Conservation (phyloP, 2,888 invertebrate species). For the Dione juno region DNA sequence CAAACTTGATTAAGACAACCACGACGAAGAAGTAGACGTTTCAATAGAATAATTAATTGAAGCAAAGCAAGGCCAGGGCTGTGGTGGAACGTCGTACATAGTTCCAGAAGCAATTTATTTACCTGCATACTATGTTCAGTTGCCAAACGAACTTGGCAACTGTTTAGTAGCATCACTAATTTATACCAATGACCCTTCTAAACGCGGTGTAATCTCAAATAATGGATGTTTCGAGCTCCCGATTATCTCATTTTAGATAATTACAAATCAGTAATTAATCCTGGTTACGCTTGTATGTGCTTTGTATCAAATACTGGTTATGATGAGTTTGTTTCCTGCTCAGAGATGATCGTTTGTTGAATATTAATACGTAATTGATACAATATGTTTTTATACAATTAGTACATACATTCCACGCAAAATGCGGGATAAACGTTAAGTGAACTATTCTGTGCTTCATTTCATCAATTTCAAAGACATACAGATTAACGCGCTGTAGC, state of each 20-base stretch:
- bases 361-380: not conserved
- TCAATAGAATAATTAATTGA: conserved; percentile 38
- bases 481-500: too few species aligned
- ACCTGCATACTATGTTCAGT: conserved; percentile 43
- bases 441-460: too few species aligned
- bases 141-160: conserved; percentile 42
- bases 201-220: conserved; percentile 42
- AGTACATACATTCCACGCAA: too few species aligned
- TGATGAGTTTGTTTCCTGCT: not conserved
- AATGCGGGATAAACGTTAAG: too few species aligned
- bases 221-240: conserved; percentile 33
- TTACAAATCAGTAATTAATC: conserved; percentile 24
- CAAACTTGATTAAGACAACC: conserved; percentile 33
- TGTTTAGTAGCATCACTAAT: conserved; percentile 45
- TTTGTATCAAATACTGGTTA: not conserved
- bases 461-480: too few species aligned
- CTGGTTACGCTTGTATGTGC: not conserved
- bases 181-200: conserved; percentile 43
- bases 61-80: conserved; percentile 23
- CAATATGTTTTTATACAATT: too few species aligned
- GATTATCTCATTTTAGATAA: conserved; percentile 35
- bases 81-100: conserved; percentile 34
- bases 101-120: conserved; percentile 41
- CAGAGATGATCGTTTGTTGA: not conserved
- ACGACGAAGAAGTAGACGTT: conserved; percentile 29